Conservation (phyloP, 2,888 invertebrate species). For the Podotricha telesiphe region DNA sequence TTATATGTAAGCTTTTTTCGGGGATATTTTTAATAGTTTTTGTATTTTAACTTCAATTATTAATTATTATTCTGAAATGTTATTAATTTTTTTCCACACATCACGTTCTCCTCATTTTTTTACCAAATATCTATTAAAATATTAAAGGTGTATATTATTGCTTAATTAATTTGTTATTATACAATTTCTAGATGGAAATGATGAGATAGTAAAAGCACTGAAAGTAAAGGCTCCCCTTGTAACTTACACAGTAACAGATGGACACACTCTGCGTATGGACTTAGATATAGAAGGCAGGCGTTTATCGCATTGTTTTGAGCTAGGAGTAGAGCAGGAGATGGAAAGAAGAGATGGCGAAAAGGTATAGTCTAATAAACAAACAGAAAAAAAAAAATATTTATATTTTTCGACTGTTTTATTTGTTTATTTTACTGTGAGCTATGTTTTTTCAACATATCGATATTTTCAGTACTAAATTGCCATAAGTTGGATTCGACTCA, state of each 20-base stretch:
- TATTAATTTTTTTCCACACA: too few species aligned
- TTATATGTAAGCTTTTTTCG: too few species aligned
- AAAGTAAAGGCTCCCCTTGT: conserved; percentile 57
- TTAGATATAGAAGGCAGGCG: conserved; percentile 51
- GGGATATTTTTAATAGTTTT: too few species aligned
- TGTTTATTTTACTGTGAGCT: too few species aligned
- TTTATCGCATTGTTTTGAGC: conserved; percentile 53
- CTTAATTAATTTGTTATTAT: not conserved
- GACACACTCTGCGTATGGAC: conserved; percentile 53
- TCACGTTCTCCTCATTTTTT: not conserved
- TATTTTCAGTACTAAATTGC: too few species aligned
- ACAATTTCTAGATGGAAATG: conserved; percentile 53
- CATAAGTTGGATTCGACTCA: too few species aligned
- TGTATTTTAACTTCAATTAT: too few species aligned
- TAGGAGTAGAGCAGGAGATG: conserved; percentile 61
- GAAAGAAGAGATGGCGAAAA: conserved; percentile 61
- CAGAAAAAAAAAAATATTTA: too few species aligned
- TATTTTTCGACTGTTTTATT: too few species aligned
- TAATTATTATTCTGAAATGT: too few species aligned
- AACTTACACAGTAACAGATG: conserved; percentile 59
- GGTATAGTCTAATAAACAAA: conserved; percentile 50
- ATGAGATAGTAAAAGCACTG: conserved; percentile 52
- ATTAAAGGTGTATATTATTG: not conserved
- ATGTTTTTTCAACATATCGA: too few species aligned
- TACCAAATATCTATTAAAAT: not conserved